These are phyloP conservation scores for Sapajus apella DNA, from an alignment of 2,113 vertebrate genomes.

Conservation along the genomic window DNA sequence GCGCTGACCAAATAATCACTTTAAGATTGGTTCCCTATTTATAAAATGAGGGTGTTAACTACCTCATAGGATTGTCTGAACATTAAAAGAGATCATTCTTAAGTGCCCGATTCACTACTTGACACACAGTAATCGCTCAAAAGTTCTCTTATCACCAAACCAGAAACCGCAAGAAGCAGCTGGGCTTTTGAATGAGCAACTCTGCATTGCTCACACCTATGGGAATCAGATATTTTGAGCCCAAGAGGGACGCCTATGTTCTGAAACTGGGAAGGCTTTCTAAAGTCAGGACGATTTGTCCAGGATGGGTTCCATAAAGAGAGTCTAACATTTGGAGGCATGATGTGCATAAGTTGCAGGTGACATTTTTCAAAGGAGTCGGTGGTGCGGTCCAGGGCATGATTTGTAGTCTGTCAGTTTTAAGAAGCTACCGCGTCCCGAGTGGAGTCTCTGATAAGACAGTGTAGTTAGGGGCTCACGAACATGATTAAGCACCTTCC, in stretches of 20 bases:
- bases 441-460: constrained; percentile 45
- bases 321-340: not conserved
- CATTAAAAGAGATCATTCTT: not conserved
- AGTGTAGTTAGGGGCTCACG: constrained; percentile 6
- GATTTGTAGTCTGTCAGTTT: constrained; percentile 36
- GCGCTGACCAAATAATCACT: not conserved
- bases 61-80: not conserved
- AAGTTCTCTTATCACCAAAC: not conserved
- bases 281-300: not conserved
- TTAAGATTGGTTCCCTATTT: not conserved
- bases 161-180: not conserved
- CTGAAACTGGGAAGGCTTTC: not conserved
- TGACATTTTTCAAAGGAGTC: not conserved
- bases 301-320: not conserved
- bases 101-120: not conserved
- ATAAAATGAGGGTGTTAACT: not conserved
- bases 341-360: not conserved
- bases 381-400: not conserved
- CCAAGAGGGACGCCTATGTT: not conserved
- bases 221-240: not conserved
- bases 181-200: not conserved
- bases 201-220: not conserved
- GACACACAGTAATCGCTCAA: not conserved
- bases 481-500: constrained; percentile 58
- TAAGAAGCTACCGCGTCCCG: not conserved